These are phyloP conservation scores for Ramphastos sulfuratus DNA, from an alignment of 2,113 vertebrate genomes.

Conservation along the genomic window DNA sequence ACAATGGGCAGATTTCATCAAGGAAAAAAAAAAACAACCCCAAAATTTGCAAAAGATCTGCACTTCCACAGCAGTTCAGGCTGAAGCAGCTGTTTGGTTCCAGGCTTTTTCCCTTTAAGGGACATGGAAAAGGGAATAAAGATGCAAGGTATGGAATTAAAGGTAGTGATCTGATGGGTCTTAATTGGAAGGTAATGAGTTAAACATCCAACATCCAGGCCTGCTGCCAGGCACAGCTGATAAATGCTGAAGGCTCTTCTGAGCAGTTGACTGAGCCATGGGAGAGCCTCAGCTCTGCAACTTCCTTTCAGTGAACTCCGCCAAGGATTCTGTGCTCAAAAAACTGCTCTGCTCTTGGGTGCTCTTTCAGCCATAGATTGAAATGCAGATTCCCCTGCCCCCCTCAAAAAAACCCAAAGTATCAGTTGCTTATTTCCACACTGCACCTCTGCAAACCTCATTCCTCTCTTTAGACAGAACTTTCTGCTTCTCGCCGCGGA, in stretches of 20 bases:
- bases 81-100: background rate
- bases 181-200: conserved; percentile 41
- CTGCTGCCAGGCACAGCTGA: conserved; percentile 7
- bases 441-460: conserved; percentile 65
- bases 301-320: background rate
- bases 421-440: conserved; percentile 62
- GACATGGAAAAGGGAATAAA: background rate
- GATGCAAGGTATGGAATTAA: background rate
- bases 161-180: background rate
- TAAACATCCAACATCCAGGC: conserved; percentile 48
- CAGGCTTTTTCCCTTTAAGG: background rate
- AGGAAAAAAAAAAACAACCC: too few relatives aligned
- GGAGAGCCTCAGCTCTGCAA: background rate
- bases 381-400: conserved; percentile 54
- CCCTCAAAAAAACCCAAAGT: too few relatives aligned
- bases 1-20: background rate
- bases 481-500: background rate
- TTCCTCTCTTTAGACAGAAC: conserved; percentile 45
- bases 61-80: background rate
- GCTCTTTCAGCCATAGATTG: conserved; percentile 50
- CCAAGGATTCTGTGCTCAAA: background rate
- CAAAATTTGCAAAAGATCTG: background rate
- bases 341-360: background rate
- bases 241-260: background rate
- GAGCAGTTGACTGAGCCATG: too few relatives aligned